A percentile compares a stretch with the other conserved stretches of the same genome.
phyloP scores from a whole-genome alignment of 2,113 vertebrate genomes.

The Vidua chalybeata region DNA sequence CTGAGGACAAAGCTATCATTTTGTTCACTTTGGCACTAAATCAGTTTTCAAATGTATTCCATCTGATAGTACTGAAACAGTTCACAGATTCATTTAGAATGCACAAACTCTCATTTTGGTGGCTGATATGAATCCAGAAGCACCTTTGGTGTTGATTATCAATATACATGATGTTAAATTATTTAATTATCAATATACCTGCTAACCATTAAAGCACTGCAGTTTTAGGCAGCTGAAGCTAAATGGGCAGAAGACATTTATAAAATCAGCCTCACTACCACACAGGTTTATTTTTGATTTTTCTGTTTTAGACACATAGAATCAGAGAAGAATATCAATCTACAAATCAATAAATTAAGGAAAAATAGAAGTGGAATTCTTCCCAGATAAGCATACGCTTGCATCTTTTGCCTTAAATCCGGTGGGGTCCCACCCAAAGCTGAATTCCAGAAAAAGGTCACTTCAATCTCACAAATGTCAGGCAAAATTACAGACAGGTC shows the following conservation, averaged over 20 bases:
- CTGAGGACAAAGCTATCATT: not conserved
- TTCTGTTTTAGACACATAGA: not conserved
- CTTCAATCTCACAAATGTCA: not conserved
- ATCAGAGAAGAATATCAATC: not conserved
- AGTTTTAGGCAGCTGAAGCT: not conserved
- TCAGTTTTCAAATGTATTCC: constrained; percentile 1
- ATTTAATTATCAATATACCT: not conserved
- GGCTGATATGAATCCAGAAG: not conserved
- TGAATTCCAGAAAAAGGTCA: not conserved
- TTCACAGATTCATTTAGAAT: not conserved
- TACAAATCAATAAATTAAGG: not conserved
- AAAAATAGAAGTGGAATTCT: not conserved
- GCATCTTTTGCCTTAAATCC: not conserved
- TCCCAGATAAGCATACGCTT: not conserved
- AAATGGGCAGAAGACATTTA: not conserved
- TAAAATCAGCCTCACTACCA: not conserved
- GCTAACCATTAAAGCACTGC: not conserved
- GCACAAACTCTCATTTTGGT: not conserved
- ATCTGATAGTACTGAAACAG: not conserved
- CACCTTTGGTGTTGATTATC: not conserved
- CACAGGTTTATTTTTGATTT: not conserved
- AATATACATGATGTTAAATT: not conserved
- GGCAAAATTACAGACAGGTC: not conserved
- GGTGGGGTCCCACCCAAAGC: not conserved
- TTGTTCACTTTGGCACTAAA: constrained; percentile 14